Conservation (phyloP, 1,140 invertebrate genomes). For the Aethina tumida region DNA sequence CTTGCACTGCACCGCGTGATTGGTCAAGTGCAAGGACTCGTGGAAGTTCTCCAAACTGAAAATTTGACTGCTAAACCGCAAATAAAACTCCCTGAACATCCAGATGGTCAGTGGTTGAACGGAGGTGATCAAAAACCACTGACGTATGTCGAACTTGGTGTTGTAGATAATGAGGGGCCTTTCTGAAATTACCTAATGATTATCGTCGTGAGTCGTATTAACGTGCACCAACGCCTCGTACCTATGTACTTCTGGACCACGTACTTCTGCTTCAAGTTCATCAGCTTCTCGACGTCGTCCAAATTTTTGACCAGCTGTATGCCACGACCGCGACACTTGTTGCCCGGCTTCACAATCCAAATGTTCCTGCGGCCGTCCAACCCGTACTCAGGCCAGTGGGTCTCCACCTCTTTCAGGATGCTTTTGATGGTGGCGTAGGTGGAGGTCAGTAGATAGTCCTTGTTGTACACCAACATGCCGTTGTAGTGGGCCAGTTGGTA, state of each 20-base stretch:
- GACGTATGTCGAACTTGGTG: constrained; percentile 89
- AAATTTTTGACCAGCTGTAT: constrained; percentile 80
- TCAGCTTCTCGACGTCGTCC: constrained; percentile 70
- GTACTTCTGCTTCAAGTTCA: constrained; percentile 54
- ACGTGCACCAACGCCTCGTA: no score
- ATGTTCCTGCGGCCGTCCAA: constrained; percentile 79
- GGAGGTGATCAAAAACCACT: constrained; percentile 87
- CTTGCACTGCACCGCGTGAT: constrained; percentile 87
- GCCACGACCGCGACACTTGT: constrained; percentile 83
- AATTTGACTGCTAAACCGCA: constrained; percentile 86
- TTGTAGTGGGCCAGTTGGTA: constrained; percentile 59
- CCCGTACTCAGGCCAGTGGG: constrained; percentile 69
- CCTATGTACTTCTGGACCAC: constrained; percentile 95
- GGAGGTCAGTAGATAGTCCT: constrained; percentile 29
- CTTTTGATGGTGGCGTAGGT: constrained; percentile 33
- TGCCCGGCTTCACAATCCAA: constrained; percentile 94
- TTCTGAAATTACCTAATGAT: constrained; percentile 46
- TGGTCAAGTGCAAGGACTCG: constrained; percentile 87
- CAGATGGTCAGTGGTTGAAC: constrained; percentile 85
- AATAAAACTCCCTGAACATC: constrained; percentile 83
- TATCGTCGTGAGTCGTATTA: constrained; percentile 12
- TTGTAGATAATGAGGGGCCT: constrained; percentile 75
- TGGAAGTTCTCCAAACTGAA: constrained; percentile 84
- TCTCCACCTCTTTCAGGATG: constrained; percentile 42
- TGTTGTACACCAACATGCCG: constrained; percentile 38